Percentiles rank a stretch among this genome's conserved stretches.
These are phyloP conservation scores for Zosterops hypoxanthus DNA, from an alignment of 2,113 vertebrate genomes.

Conservation along the genomic window DNA sequence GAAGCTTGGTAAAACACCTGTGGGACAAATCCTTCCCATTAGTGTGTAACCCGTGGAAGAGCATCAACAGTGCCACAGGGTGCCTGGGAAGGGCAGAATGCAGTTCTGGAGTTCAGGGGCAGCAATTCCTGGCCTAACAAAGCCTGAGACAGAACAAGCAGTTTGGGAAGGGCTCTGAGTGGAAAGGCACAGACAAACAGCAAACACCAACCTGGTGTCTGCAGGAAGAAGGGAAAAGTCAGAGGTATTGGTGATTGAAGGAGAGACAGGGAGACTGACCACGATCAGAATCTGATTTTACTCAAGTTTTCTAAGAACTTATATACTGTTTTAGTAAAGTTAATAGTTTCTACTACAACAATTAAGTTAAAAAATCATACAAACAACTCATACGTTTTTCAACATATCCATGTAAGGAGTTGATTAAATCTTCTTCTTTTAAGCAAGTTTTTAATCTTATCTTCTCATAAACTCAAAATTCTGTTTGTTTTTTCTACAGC, in stretches of 20 bases:
- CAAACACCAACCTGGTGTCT: fast-evolving
- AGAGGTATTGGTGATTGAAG: background rate
- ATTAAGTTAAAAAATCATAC: no score
- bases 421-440: no score
- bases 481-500: no score
- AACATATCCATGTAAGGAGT: no score
- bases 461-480: no score
- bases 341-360: no score
- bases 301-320: no score
- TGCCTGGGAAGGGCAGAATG: background rate
- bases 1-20: background rate
- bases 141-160: fast-evolving
- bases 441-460: no score
- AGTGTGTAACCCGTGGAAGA: fast-evolving
- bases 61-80: background rate
- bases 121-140: background rate
- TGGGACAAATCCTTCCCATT: background rate
- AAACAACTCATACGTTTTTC: no score
- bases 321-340: no score
- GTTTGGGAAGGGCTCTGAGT: background rate
- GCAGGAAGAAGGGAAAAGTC: background rate
- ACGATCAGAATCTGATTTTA: no score
- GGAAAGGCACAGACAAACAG: background rate
- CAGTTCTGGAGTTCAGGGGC: background rate
- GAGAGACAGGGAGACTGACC: no score